Evolutionary conservation across 1,140 invertebrate genomes (phyloP), one percentile per base, ranked within the genome.

Genomic region (Dendroctonus ponderosae): DNA sequence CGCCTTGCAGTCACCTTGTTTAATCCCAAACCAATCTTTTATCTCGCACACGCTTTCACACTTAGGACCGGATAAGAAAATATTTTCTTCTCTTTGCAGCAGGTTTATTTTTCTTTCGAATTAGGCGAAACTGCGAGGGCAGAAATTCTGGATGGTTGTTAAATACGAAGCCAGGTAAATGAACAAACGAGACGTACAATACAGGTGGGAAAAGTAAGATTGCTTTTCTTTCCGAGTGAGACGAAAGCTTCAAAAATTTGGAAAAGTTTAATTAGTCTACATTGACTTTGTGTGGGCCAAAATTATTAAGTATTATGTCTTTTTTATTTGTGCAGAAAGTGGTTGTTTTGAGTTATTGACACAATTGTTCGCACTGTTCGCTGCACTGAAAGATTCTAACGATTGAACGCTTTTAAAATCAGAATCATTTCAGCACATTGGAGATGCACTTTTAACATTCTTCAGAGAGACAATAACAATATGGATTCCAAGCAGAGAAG

Each of bases 1-100:
- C 66, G 62, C 65, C 70, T 67, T 61, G 62, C 54, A 70, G 69
- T 52, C 72, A 72, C 73, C 43, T 46, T 46, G 43, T 46, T 46
- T 46, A 11, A 46, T 46, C 43, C 43, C 8, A 46, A 46, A 46
- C 75, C 75, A 78, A 78, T 78, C 75, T 77, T 77, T 78, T 78
- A 77, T 74, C 72, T 72, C 64, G 70, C 75, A 75, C 75, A 78
- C 74, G 75, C 69, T 78, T 77, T 75, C 75, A 76, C 76, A 76
- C 75, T 76, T 74, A 73, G 67, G 67, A 60, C 66, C 46, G 68
- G 66, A 76, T 73, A 72, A 72, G 71, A 69, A 76, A 73, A 73
- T 73, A 74, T 75, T 72, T 71, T 67, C 51, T 53, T 68, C 66
- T 57, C 64, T 66, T 60, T 66, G 70, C n/a, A 52, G 71, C 56